Base-by-base conservation (phyloP, 2,888 invertebrate genomes). In the Dasysyrphus tricinctus region DNA sequence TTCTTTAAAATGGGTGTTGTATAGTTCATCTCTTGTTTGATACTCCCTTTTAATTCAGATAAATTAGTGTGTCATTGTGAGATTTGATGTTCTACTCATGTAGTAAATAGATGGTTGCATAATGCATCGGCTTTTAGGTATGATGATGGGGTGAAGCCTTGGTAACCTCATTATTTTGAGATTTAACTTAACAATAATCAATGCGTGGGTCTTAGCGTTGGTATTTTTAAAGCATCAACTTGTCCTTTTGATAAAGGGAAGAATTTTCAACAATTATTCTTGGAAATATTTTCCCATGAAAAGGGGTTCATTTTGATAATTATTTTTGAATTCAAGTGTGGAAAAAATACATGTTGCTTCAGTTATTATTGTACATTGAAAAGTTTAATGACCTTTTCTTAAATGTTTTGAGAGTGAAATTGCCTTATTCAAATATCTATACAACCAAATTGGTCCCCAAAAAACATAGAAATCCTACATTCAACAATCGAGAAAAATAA, bases 221-320 rank as follows among this genome's bases (percentile, higher is more conserved):
- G 24, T 29, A 51, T 72, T 57, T 63, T 32, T n/a, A 24, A 11
- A 16, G 34, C 49, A 65, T 65, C 16, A 12, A 56, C 49, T 67
- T 65, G 34, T 57, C 14, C 3, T 29, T 4, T 32, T 49, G 37
- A 32, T 2, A 24, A 67, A 37, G 80, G 75, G 72, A 39, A 56
- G 16, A 34, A 3, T 47, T 14, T 44, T 29, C n/a, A 16, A 44
- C 12, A 11, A 44, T 19, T 16, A 2, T 8, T 74, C 51, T 39
- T 12, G 1, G 57, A 34, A 61, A 63, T 65, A 65, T 24, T 70
- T 84, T 84, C 84, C 84, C 84, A 84, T 80, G 84, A 80, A 76
- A 42, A 51, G 49, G 56, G 19, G 34, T 3, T 47, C 5, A 16
- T 44, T 65, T 39, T 16, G 9, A 16, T 47, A 9, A 47, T 16